Evolutionary conservation across 2,888 invertebrate species (phyloP).

Genomic region (Cordilura impudica): DNA sequence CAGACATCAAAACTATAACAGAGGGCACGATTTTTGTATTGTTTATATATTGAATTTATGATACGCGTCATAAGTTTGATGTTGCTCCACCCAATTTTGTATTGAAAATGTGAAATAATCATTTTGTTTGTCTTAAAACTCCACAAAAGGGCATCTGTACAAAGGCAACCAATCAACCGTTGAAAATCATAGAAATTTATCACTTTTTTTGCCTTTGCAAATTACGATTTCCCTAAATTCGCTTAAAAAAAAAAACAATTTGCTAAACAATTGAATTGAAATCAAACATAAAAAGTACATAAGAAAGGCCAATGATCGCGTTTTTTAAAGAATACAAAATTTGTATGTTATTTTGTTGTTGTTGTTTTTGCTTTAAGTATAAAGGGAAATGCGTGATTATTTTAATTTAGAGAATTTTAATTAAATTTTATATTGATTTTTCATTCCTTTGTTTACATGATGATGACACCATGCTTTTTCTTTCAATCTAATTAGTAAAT

Average conservation of each 20-base stretch:
- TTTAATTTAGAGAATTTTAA: not conserved
- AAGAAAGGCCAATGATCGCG: slow-evolving; percentile 7
- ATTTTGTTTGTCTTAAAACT: slow-evolving; percentile 5
- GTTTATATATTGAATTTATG: slow-evolving; percentile 35
- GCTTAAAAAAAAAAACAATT: not conserved
- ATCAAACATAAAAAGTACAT: not conserved
- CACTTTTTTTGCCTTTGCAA: no score
- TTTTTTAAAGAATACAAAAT: not conserved
- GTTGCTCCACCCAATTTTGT: slow-evolving; percentile 18
- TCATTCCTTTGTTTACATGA: no score
- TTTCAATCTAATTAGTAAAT: no score
- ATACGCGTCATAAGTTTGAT: slow-evolving; percentile 48
- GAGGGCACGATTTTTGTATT: not conserved
- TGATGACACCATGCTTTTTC: no score
- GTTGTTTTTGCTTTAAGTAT: not conserved
- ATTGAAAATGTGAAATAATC: not conserved
- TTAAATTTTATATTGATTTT: not conserved
- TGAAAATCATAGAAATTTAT: not conserved
- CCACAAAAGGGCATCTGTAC: slow-evolving; percentile 23
- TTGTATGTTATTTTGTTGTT: no score
- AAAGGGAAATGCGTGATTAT: not conserved
- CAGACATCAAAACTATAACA: not conserved
- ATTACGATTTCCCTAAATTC: not conserved
- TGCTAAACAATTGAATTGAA: not conserved
- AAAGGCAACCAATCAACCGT: slow-evolving; percentile 9